A percentile compares a stretch with the other conserved stretches of the same genome.
These are phyloP conservation scores for Chelidonichthys spinosus DNA, from an alignment of 2,797 vertebrate genomes.

Conservation along the genomic window DNA sequence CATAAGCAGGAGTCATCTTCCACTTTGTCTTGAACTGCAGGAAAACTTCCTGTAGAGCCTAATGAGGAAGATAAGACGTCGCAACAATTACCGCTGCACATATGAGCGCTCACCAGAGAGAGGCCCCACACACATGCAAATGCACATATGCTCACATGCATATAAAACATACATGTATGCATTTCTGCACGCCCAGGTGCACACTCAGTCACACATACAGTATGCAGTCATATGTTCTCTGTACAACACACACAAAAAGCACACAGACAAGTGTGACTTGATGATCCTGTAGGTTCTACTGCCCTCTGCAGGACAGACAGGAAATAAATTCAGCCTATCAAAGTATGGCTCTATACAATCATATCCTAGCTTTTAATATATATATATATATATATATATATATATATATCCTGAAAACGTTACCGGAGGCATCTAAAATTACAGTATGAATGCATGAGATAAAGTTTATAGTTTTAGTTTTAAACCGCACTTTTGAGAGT, in stretches of 20 bases:
- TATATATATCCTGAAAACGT: neutral
- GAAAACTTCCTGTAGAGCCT: conserved; percentile 46
- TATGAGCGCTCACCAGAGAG: conserved; percentile 56
- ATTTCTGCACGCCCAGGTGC: conserved; percentile 10
- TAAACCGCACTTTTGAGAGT: neutral
- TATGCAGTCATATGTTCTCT: conserved; percentile 19
- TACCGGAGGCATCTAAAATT: neutral
- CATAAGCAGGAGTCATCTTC: conserved; percentile 49
- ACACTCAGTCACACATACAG: conserved; percentile 13
- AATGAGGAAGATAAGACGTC: conserved; percentile 58
- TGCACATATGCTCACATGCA: conserved; percentile 46
- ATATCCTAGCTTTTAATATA: neutral
- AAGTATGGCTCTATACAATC: neutral
- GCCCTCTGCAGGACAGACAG: conserved; percentile 72
- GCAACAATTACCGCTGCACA: conserved; percentile 59
- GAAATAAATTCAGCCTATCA: neutral
- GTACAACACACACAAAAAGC: neutral
- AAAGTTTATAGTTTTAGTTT: conserved; percentile 4
- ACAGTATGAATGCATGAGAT: neutral
- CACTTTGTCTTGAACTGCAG: conserved; percentile 57
- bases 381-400: neutral
- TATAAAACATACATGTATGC: conserved; percentile 43
- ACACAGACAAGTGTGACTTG: neutral
- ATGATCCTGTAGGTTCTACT: conserved; percentile 61
- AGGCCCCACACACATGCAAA: conserved; percentile 43